Percentiles rank a stretch among this genome's conserved stretches.
phyloP scores from a whole-genome alignment of 2,113 vertebrate genomes.

The Crotalus helleri region DNA sequence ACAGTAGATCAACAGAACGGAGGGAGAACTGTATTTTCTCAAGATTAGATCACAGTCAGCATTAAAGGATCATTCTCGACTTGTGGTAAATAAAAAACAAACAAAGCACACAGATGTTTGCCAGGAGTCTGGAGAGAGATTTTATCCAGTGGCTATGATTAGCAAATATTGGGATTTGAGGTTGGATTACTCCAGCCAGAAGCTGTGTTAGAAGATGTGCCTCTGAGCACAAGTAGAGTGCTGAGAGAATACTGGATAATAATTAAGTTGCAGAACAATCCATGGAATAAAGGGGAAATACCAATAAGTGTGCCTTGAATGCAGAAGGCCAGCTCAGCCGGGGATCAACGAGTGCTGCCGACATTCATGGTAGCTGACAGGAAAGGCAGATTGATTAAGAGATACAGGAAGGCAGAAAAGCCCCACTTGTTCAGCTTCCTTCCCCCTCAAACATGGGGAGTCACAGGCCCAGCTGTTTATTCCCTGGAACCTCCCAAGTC shows the following conservation, averaged over 20 bases:
- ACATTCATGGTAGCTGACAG: background rate
- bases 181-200: background rate
- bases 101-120: background rate
- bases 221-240: background rate
- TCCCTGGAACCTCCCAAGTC: background rate
- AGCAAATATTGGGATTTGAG: background rate
- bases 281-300: background rate
- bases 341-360: background rate
- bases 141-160: background rate
- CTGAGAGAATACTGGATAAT: background rate
- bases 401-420: background rate
- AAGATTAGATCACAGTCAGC: background rate
- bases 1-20: conserved; percentile 12
- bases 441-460: background rate
- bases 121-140: background rate
- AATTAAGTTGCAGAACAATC: background rate
- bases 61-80: background rate
- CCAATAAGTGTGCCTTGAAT: background rate
- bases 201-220: background rate
- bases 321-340: background rate
- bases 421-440: background rate
- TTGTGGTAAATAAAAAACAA: background rate
- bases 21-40: background rate
- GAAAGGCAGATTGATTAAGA: background rate
- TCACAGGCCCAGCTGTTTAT: background rate